Percentiles rank a stretch among this genome's conserved stretches.
phyloP scores from a whole-genome alignment of 1,140 invertebrate genomes.

The Proales similis region DNA sequence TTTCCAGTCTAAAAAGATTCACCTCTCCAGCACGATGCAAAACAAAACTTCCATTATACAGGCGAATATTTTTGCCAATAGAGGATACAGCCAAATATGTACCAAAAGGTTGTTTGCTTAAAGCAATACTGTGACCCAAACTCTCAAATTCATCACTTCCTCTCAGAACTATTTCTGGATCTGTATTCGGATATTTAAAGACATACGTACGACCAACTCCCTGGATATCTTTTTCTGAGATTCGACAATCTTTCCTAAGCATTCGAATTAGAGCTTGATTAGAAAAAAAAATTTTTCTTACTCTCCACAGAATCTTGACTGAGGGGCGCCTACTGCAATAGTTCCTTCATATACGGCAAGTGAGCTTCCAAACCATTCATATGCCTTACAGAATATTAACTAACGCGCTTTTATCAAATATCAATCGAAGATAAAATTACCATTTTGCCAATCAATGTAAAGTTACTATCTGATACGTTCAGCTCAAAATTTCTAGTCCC shows the following conservation, averaged over 20 bases:
- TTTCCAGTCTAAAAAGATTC: slow-evolving; percentile 40
- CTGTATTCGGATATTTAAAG: slow-evolving; percentile 33
- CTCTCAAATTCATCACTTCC: slow-evolving; percentile 39
- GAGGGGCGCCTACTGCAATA: slow-evolving; percentile 40
- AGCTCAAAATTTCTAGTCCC: neutral
- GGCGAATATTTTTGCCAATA: slow-evolving; percentile 38
- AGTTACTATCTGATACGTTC: neutral
- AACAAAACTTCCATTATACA: slow-evolving; percentile 2
- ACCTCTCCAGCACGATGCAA: slow-evolving; percentile 41
- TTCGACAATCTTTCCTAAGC: slow-evolving; percentile 41
- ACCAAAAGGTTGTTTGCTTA: slow-evolving; percentile 40
- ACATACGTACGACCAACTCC: slow-evolving; percentile 40
- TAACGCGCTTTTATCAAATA: too few species aligned
- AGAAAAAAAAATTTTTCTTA: slow-evolving; percentile 38
- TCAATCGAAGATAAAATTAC: neutral
- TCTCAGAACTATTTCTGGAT: slow-evolving; percentile 2
- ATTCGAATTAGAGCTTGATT: neutral
- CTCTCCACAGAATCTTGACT: slow-evolving; percentile 41
- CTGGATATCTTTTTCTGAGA: slow-evolving; percentile 40
- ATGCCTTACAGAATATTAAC: too few species aligned
- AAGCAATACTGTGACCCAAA: slow-evolving; percentile 40
- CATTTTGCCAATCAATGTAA: neutral
- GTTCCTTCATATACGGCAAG: neutral
- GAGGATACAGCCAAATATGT: slow-evolving; percentile 39
- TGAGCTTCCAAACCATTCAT: slow-evolving; percentile 25